phyloP scores from a whole-genome alignment of 2,797 vertebrate genomes.

The Xenopus petersii region DNA sequence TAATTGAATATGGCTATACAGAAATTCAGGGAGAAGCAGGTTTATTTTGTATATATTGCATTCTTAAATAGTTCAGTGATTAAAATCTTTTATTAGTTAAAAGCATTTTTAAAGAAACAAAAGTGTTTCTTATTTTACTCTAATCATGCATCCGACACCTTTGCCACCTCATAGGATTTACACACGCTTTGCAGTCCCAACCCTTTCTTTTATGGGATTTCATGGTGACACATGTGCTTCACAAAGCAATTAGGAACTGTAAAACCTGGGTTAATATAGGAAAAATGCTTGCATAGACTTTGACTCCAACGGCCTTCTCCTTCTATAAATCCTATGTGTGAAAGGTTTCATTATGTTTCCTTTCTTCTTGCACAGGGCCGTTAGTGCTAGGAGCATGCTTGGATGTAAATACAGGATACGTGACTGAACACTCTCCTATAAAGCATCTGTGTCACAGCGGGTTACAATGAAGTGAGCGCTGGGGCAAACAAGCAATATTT shows the following conservation, averaged over 20 bases:
- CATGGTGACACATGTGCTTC: constrained; percentile 38
- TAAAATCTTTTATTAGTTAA: not conserved
- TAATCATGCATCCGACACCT: constrained; percentile 32
- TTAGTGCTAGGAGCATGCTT: constrained; percentile 32
- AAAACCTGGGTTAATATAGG: constrained; percentile 35
- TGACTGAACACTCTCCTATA: constrained; percentile 23
- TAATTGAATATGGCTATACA: too few relatives aligned
- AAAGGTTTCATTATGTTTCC: constrained; percentile 35
- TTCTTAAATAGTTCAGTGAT: not conserved
- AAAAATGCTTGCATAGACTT: constrained; percentile 36
- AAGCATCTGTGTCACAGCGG: constrained; percentile 31
- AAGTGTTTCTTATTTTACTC: not conserved
- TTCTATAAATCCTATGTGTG: constrained; percentile 41
- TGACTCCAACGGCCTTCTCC: constrained; percentile 11
- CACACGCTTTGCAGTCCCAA: constrained; percentile 30
- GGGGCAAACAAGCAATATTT: constrained; percentile 30
- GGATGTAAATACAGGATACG: constrained; percentile 18
- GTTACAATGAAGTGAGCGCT: constrained; percentile 11
- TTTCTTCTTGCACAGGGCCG: constrained; percentile 20
- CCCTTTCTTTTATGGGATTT: constrained; percentile 37
- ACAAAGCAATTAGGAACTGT: constrained; percentile 35
- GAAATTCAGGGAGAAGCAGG: too few relatives aligned
- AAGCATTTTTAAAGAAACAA: not conserved
- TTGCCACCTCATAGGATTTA: constrained; percentile 36
- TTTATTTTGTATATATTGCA: too few relatives aligned